Conservation (phyloP, 1,140 invertebrate species). For the Steinernema feltiae region DNA sequence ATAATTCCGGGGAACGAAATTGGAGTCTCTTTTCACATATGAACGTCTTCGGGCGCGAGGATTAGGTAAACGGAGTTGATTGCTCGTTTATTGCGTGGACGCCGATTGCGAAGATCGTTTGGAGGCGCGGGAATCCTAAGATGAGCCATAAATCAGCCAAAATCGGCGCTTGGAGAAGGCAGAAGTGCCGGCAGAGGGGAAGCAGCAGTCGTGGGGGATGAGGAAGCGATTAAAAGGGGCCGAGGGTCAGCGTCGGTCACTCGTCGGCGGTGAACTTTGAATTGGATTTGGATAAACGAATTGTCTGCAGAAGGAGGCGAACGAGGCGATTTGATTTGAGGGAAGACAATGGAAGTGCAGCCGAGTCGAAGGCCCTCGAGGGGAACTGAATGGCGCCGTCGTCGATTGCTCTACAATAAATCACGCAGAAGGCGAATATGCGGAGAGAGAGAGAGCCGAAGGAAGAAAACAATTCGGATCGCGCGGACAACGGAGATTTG, state of each 20-base stretch:
- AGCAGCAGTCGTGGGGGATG: neutral
- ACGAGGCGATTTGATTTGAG: neutral
- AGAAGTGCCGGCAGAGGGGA: neutral
- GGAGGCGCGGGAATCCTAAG: neutral
- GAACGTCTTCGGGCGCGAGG: neutral
- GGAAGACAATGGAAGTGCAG: conserved; percentile 7
- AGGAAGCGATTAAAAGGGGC: neutral
- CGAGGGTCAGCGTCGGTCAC: neutral
- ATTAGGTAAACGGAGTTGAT: neutral
- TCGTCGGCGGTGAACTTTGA: neutral
- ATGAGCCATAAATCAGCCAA: neutral
- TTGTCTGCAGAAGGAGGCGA: neutral
- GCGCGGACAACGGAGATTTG: neutral
- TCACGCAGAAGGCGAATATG: neutral
- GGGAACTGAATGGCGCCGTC: neutral
- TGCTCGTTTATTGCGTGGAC: neutral
- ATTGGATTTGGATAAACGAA: neutral
- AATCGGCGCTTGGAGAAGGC: neutral
- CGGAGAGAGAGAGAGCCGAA: neutral
- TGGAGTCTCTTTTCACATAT: neutral
- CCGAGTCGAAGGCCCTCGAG: neutral
- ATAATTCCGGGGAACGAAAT: neutral
- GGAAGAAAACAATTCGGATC: neutral
- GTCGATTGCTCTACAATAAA: neutral
- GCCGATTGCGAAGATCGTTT: neutral